Conservation (phyloP, 35 echinoderm and acorn worm genomes). For the Anneissia japonica region DNA sequence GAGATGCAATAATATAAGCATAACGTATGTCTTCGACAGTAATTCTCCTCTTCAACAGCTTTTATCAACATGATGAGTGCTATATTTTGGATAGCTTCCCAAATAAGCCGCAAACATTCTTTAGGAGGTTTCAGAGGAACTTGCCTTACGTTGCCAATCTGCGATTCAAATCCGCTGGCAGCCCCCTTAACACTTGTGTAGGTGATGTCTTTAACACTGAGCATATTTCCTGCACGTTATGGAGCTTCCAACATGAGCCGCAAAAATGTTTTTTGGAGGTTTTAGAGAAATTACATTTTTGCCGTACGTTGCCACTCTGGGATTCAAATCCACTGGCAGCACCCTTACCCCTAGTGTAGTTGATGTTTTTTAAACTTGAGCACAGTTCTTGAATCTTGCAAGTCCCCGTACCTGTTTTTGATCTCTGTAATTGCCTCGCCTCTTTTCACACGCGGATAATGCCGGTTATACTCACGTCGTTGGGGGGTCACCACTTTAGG, state of each 20-base stretch:
- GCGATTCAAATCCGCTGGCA: constrained; percentile 65
- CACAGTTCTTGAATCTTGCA: constrained; percentile 68
- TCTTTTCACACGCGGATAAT: constrained; percentile 59
- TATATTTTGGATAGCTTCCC: constrained; percentile 91
- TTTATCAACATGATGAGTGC: no score
- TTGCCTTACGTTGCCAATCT: constrained; percentile 59
- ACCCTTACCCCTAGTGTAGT: constrained; percentile 85
- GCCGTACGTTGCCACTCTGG: constrained; percentile 62
- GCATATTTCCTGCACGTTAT: constrained; percentile 59
- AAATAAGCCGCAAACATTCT: constrained; percentile 77
- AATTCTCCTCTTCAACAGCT: no score
- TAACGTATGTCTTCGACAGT: no score
- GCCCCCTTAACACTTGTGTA: constrained; percentile 81
- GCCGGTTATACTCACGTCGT: no score
- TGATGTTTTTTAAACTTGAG: constrained; percentile 70
- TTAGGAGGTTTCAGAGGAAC: constrained; percentile 95
- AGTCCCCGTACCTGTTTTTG: constrained; percentile 78
- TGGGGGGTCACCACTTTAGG: no score
- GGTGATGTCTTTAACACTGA: constrained; percentile 76
- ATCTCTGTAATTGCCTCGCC: constrained; percentile 69
- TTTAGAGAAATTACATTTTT: constrained; percentile 84
- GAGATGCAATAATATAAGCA: no score
- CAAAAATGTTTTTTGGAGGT: no score
- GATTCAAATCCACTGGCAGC: constrained; percentile 60
- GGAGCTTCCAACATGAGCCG: no score